Conservation (phyloP, 2,113 vertebrate species). For the Alligator sinensis region DNA sequence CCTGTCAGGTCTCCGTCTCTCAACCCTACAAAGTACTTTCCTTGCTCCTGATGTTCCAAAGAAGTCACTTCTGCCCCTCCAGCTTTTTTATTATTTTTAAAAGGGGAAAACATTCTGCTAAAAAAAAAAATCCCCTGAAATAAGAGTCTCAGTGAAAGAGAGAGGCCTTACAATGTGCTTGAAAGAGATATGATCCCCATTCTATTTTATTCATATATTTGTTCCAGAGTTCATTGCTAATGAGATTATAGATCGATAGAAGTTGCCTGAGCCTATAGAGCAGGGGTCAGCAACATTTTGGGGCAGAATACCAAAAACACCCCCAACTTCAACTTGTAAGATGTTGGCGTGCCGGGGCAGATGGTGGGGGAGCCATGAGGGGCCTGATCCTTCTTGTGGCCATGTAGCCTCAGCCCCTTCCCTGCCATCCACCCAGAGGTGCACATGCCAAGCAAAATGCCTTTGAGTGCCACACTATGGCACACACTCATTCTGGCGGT, state of each 20-base stretch:
- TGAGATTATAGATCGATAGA: not conserved
- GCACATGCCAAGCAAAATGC: too few species aligned
- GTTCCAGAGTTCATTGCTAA: not conserved
- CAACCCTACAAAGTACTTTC: not conserved
- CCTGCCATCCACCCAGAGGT: too few species aligned
- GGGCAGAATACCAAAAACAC: too few species aligned
- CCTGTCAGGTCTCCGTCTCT: constrained; percentile 32
- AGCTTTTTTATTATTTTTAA: not conserved
- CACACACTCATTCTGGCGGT: too few species aligned
- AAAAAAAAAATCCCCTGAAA: not conserved
- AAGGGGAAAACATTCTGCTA: not conserved
- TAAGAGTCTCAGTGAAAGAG: not conserved
- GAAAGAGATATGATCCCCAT: not conserved
- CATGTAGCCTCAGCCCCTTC: too few species aligned
- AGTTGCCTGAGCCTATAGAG: not conserved
- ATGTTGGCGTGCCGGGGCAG: too few species aligned
- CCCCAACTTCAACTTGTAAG: too few species aligned
- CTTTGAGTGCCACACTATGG: too few species aligned
- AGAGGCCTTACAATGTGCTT: not conserved
- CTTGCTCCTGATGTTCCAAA: not conserved
- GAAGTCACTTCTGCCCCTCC: not conserved
- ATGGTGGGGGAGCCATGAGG: too few species aligned
- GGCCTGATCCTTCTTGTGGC: too few species aligned
- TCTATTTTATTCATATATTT: not conserved
- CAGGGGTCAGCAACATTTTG: too few species aligned